A percentile compares a stretch with the other conserved stretches of the same genome.
phyloP scores from a whole-genome alignment of 2,797 vertebrate genomes.

The Novumbra hubbsi region DNA sequence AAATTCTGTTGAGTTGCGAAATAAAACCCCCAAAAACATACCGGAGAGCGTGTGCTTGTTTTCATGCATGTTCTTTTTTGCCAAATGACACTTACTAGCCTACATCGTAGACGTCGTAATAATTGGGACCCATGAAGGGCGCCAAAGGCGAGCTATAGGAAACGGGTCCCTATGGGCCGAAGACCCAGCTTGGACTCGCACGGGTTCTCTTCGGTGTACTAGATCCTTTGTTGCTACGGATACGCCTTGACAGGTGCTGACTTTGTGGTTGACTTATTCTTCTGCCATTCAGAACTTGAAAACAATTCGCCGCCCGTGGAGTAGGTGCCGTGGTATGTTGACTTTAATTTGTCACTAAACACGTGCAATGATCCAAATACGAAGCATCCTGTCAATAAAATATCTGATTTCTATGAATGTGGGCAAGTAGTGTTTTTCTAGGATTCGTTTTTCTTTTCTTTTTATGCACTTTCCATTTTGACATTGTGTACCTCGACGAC shows the following conservation, averaged over 20 bases:
- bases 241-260: conserved; percentile 14
- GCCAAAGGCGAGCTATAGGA: not conserved
- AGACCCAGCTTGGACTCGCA: not conserved
- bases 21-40: conserved; percentile 44
- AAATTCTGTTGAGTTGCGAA: conserved; percentile 50
- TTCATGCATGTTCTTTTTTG: not conserved
- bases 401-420: too few relatives aligned
- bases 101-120: not conserved
- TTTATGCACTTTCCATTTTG: not conserved
- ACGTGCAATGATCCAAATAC: not conserved
- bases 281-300: conserved; percentile 17
- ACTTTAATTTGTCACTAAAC: not conserved
- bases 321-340: conserved; percentile 10
- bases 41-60: not conserved
- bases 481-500: conserved; percentile 49
- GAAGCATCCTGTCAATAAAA: not conserved
- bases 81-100: not conserved
- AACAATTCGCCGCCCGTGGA: conserved; percentile 39
- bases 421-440: not conserved
- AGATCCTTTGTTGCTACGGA: conserved; percentile 11
- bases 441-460: conserved; percentile 29
- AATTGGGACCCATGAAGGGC: not conserved
- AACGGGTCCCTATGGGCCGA: not conserved
- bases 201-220: not conserved
- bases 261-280: conserved; percentile 28